These are phyloP conservation scores for Cydia amplana DNA, from an alignment of 1,140 invertebrate species.

Conservation along the genomic window DNA sequence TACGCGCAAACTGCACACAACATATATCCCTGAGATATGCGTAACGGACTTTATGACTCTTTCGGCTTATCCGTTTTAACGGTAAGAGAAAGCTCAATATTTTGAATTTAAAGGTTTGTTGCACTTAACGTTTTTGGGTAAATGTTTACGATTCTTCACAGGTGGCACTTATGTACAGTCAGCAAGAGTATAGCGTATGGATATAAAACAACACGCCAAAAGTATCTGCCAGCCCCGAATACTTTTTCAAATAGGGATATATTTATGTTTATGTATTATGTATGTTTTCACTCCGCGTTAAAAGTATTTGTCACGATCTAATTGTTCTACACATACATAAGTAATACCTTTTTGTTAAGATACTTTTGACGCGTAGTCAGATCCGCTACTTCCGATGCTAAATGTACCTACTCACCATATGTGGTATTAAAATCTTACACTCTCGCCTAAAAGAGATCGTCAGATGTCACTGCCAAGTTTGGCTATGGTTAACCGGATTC, in stretches of 20 bases:
- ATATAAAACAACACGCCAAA: no score
- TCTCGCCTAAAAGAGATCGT: no score
- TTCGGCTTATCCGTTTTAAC: slow-evolving; percentile 15
- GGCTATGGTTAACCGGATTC: background rate
- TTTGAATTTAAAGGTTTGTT: slow-evolving; percentile 22
- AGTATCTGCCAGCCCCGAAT: no score
- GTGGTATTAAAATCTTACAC: background rate
- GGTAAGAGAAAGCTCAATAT: slow-evolving; percentile 26
- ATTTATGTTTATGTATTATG: no score
- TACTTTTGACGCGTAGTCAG: background rate
- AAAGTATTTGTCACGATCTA: no score
- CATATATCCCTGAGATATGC: background rate
- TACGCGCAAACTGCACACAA: background rate
- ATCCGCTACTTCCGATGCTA: background rate
- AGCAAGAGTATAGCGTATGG: no score
- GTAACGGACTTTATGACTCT: slow-evolving; percentile 10
- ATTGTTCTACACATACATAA: no score
- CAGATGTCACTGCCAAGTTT: no score
- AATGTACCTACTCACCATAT: background rate
- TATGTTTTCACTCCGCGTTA: no score
- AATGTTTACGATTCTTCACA: slow-evolving; percentile 26
- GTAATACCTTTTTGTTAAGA: no score
- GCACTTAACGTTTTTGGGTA: slow-evolving; percentile 12
- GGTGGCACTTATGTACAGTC: background rate
- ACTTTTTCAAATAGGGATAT: no score